phyloP scores from a whole-genome alignment of 30 jellyfish, hydroid and myxozoan species.

The Sanderia malayensis region DNA sequence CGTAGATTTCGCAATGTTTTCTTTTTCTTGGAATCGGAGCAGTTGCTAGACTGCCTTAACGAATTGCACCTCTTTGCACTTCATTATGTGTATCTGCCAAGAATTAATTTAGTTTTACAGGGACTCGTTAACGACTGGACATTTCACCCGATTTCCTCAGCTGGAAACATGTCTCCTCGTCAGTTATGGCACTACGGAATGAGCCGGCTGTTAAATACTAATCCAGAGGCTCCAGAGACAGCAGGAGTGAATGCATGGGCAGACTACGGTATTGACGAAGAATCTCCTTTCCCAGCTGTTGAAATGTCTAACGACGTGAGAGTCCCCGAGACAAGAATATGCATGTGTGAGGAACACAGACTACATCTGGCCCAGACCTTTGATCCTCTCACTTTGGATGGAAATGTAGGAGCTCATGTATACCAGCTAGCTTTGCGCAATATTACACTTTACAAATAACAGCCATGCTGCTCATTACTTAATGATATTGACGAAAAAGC shows the following conservation, averaged over 20 bases:
- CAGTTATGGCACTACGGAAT: not conserved
- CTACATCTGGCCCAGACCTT: not conserved
- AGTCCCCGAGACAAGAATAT: not conserved
- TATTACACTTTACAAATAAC: not conserved
- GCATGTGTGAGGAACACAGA: not conserved
- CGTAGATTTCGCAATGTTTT: not conserved
- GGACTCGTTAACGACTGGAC: not conserved
- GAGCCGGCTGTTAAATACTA: not conserved
- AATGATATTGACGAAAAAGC: too few relatives aligned
- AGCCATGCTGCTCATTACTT: not conserved
- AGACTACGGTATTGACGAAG: not conserved
- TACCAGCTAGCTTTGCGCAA: not conserved
- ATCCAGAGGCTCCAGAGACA: not conserved
- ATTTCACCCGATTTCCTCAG: not conserved
- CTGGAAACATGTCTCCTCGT: not conserved
- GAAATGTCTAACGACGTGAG: not conserved
- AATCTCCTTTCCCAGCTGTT: not conserved
- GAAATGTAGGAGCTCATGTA: not conserved
- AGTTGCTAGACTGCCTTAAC: not conserved
- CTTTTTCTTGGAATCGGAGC: conserved; percentile 2
- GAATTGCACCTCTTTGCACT: conserved; percentile 2
- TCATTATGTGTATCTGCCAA: not conserved
- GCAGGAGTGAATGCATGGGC: not conserved
- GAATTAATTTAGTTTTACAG: not conserved
- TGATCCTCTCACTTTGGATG: not conserved